Evolutionary conservation across 37 sponge, comb jelly and placozoan genomes (phyloP), one percentile per base, ranked within the genome.

Genomic region (Beroe ovata): DNA sequence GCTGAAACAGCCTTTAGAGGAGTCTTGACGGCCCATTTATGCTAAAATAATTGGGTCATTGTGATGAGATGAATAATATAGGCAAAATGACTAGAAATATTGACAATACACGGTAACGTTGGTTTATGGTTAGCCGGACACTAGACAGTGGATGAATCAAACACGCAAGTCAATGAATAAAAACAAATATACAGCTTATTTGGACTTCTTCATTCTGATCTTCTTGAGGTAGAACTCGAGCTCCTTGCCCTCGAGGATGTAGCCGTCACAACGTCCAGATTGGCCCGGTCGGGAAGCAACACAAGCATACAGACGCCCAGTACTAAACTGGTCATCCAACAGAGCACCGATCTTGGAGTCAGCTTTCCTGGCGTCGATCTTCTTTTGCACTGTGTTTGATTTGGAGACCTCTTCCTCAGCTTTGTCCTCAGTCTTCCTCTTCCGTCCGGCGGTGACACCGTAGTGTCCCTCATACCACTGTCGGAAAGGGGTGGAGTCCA

Each of bases 381-480:
- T 97, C 39, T 91, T 66, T 88, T 91, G 90, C 0, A 93, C 36
- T 32, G 93, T 93, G 58, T 90, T 91, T 23, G 95, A 94, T 60
- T 91, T 92, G 34, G 64, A 90, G 20, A 92, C 89, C 62, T 94
- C 95, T 0, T 93, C 92, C 32, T 94, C 94, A 28, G 92, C 20
- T 0, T 64, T 59, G 33, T 91, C 84, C 26, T 36, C 58, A 0
- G 64, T 38, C 32, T 89, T 42, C 88, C 60, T 71, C 93, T 95
- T 97, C 28, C 92, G 91, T 0, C 95, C 99, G 29, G 95, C 60
- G 8, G 96, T 93, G 0, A 95, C 88, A 62, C 92, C 92, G 90
- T 97, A 97, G 89, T 95, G 93, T 4, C 88, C 42, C 66, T 97
- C 96, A 89, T 94, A 97, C 99, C 99, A 97, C 60, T 97, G 96